Conservation (phyloP, 2,113 vertebrate genomes). For the Urocolius indicus region DNA sequence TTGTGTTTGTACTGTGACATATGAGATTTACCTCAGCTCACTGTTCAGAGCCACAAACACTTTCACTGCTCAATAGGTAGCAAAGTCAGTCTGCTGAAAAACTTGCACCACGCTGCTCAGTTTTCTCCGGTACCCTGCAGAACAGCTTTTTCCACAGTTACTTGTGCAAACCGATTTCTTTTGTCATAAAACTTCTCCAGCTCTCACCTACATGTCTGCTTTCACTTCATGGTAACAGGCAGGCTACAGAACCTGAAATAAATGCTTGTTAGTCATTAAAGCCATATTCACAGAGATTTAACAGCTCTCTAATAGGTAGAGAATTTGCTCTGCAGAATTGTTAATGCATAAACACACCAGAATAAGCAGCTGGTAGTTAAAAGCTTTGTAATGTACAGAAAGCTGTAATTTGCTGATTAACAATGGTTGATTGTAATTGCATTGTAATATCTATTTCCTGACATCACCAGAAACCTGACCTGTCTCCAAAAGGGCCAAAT, state of each 20-base stretch:
- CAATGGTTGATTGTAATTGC: constrained; percentile 3
- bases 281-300: constrained; percentile 13
- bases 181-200: not conserved
- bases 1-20: not conserved
- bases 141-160: not conserved
- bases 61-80: not conserved
- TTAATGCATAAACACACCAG: not conserved
- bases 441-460: not conserved
- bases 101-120: not conserved
- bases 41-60: not conserved
- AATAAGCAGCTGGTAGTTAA: constrained; percentile 61
- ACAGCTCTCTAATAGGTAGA: constrained; percentile 5
- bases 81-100: not conserved
- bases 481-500: not conserved
- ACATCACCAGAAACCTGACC: not conserved
- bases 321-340: constrained; percentile 34
- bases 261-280: constrained; percentile 28
- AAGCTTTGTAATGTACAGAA: constrained; percentile 37
- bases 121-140: not conserved
- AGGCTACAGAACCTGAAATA: constrained; percentile 13
- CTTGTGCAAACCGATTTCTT: not conserved
- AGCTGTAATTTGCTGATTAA: constrained; percentile 68
- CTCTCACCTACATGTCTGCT: not conserved
- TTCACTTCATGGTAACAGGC: not conserved
- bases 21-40: not conserved